Base-by-base conservation (phyloP, 2,888 invertebrate genomes). In the Anagyrus pseudococci region DNA sequence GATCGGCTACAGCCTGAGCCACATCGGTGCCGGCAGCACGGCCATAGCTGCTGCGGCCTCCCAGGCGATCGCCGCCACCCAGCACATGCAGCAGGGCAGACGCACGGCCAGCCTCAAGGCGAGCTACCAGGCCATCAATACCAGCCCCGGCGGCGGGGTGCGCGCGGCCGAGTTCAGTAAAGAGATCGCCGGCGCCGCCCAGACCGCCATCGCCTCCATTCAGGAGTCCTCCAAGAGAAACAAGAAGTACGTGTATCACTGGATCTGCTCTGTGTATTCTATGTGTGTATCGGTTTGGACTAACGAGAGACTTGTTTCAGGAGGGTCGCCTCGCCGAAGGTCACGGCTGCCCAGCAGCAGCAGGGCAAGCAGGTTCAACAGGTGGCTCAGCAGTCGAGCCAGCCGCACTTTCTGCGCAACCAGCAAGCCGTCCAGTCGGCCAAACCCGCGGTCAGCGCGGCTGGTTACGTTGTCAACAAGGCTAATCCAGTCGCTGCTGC, bases 1-100 rank as follows among this genome's bases (percentile, higher is more conserved):
- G 0, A 84, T 85, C 4, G 84, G 88, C 33, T 92, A 92, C 73
- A 87, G 86, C 72, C 82, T 94, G 53, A 92, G 93, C 15, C 93
- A 94, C 71, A 88, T 91, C 73, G 91, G 92, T n/a, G 93, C 93
- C 0, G 93, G 92, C 13, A 86, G 90, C 58, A 92, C 91, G 73
- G 94, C 96, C 1, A 94, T 97, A 60, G 96, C 94, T 0, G 94
- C 93, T 0, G 96, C 97, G 1, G 97, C 96, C 0, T 95, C 95
- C 22, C 96, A 97, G 79, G 97, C 97, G 0, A 96, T 98, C 66
- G 96, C 94, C 4, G 96, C 96, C 1, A 97, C 98, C 2, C 96
- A 97, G 75, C 82, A 93, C 88, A 94, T 96, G 93, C 93, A 93
- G 75, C 95, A 96, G 73, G 97, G 97, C 0, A 86, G 98, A 48